These are phyloP conservation scores for Pseudonaja textilis DNA, from an alignment of 2,113 vertebrate species.

Conservation along the genomic window DNA sequence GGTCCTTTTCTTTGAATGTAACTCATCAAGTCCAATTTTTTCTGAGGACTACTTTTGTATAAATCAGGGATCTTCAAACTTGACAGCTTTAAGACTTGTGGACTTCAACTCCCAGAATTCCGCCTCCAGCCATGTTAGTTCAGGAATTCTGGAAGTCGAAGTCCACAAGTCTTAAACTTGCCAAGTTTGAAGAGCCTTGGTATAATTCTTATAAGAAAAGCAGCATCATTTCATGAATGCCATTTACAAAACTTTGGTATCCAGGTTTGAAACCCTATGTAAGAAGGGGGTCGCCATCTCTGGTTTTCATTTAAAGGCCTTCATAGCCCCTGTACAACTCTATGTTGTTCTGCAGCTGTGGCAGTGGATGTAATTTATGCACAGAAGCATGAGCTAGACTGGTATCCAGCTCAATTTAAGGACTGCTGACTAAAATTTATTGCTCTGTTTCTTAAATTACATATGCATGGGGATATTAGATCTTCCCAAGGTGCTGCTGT, in stretches of 20 bases:
- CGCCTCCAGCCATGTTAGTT: too few species aligned
- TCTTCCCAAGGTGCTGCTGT: conserved; percentile 53
- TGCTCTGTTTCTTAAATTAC: conserved; percentile 32
- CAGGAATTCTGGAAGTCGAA: too few species aligned
- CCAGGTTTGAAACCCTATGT: background rate
- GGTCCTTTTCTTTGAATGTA: background rate
- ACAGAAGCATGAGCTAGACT: conserved; percentile 43
- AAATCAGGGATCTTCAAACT: background rate
- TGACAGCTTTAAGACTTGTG: too few species aligned
- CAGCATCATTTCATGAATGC: background rate
- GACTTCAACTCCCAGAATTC: too few species aligned
- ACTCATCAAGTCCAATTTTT: background rate
- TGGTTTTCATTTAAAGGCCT: background rate
- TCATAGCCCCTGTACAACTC: too few species aligned
- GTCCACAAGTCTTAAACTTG: too few species aligned
- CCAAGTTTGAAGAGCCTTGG: too few species aligned
- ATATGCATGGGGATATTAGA: conserved; percentile 36
- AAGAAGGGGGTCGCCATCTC: background rate
- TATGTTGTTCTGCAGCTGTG: background rate
- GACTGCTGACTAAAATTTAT: background rate
- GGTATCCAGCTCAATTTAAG: conserved; percentile 52
- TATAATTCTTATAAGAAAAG: background rate
- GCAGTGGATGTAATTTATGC: conserved; percentile 16
- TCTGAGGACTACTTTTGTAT: background rate
- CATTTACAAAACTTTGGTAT: background rate